Evolutionary conservation across 1,140 invertebrate species (phyloP), one percentile per base, ranked within the genome.

Genomic region (Tribolium madens): DNA sequence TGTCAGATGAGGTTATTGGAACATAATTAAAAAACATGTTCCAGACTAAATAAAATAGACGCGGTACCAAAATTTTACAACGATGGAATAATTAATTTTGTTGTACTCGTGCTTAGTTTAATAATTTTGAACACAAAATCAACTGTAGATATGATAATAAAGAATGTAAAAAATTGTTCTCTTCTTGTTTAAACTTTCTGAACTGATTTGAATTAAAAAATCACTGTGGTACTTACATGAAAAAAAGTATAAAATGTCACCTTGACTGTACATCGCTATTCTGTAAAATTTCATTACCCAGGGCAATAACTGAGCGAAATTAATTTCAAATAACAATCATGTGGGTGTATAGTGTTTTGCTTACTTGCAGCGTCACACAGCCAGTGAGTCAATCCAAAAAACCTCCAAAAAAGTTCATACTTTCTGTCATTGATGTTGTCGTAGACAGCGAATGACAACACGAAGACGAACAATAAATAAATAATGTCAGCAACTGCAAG

Each of bases 401-500:
- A 91, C 13, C 86, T 78, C 87, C 88, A 88, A 78, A 87, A 89
- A 9, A 86, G 83, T 73, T 83, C 77, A 46, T 85, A 85, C 21
- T 81, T 83, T 10, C 80, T 75, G 12, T 86, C 84, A 42, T 88
- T 84, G 10, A 90, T 87, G 75, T 88, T 86, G 48, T 84, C 80
- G 79, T 92, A 92, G 82, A 92, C 91, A 76, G 88, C 82, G 36
- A 93, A 85, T 0, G 92, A 92, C 17, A 94, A 85, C 17, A 90
- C 86, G 80, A 94, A 89, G 76, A 90, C 89, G 79, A 92, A 90
- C 15, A 92, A 85, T 48, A 94, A 87, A 84, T 93, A 93, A 17
- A 93, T 86, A 53, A 94, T 87, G 81, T 94, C 93, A 15, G 92
- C 91, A 33, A 92, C 88, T 21, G 93, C 92, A 76, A 94, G 82